Evolutionary conservation across 2,888 invertebrate genomes (phyloP), one percentile per base, ranked within the genome.

Genomic region (Cylloceria caligata): DNA sequence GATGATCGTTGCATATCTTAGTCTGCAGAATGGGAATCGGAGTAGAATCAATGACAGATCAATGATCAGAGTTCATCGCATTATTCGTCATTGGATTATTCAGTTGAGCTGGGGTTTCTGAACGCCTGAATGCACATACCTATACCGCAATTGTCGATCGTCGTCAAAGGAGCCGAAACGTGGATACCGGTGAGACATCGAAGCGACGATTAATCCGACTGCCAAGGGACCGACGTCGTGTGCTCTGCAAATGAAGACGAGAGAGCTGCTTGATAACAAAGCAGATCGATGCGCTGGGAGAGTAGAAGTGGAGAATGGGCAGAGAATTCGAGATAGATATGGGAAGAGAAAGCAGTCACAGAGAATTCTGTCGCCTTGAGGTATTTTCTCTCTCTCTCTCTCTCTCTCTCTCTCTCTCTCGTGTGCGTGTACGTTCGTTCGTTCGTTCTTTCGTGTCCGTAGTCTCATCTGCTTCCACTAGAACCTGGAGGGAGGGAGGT

Each of bases 161-260:
- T 60, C 75, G 60, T 57, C 57, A 67, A 75, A 67, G 75, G 67
- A 57, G 19, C 27, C 34, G 57, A 74, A 68, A 60, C 30, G 52
- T 62, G 36, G 49, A 30, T 45, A 30, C 24, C 36, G 60, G 64
- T 21, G 52, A 24, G 64, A 64, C 69, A 80, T 74, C 74, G 24
- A 47, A 62, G 39, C 45, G 13, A 64, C 64, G 52, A 80, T 80
- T 80, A 69, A 74, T 74, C 74, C 60, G 16, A 62, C 64, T 62
- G 64, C 45, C 60, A 60, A 21, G 34, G 69, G 47, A 42, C 42
- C 24, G 9, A 55, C 49, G 45, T 55, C 60, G 78, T 72, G 57
- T 78, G 69, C 78, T 74, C 69, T 74, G 73, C 81, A 81, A 81
- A 81, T 78, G 78, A 78, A 81, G 78, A 78, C 69, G 68, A 16